These are phyloP conservation scores for Tragelaphus buxtoni DNA, from an alignment of 2,113 vertebrate genomes.

Conservation along the genomic window DNA sequence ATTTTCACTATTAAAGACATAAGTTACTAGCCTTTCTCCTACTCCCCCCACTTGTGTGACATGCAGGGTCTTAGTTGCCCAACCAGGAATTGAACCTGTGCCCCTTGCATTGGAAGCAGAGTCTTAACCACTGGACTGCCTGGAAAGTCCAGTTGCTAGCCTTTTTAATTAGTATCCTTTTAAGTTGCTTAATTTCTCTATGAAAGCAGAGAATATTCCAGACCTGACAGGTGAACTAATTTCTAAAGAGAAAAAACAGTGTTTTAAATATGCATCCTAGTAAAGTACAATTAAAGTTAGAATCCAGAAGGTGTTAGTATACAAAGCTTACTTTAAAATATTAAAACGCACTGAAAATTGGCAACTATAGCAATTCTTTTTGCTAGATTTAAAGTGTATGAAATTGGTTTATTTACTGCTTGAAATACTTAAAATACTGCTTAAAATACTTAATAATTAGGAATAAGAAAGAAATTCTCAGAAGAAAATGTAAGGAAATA, in stretches of 20 bases:
- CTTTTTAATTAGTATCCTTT: constrained; percentile 10
- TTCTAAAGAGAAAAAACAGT: constrained; percentile 16
- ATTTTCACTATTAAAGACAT: neutral
- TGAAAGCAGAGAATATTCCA: neutral
- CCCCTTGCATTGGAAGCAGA: neutral
- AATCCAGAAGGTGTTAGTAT: neutral
- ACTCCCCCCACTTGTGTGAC: rapidly evolving
- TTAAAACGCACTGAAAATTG: neutral
- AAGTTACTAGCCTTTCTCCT: neutral
- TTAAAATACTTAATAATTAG: neutral
- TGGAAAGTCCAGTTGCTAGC: neutral
- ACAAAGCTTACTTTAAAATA: neutral
- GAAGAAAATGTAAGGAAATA: neutral
- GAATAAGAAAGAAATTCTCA: neutral
- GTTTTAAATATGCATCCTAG: neutral
- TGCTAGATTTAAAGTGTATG: neutral
- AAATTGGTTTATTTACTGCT: neutral
- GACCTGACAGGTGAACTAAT: neutral
- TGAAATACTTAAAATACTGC: neutral
- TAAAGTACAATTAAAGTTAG: constrained; percentile 15
- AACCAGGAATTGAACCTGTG: neutral
- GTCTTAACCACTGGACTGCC: neutral
- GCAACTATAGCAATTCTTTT: neutral
- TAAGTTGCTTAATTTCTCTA: neutral
- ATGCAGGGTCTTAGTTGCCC: neutral